These are phyloP conservation scores for Tichodroma muraria DNA, from an alignment of 2,113 vertebrate genomes.

Conservation along the genomic window DNA sequence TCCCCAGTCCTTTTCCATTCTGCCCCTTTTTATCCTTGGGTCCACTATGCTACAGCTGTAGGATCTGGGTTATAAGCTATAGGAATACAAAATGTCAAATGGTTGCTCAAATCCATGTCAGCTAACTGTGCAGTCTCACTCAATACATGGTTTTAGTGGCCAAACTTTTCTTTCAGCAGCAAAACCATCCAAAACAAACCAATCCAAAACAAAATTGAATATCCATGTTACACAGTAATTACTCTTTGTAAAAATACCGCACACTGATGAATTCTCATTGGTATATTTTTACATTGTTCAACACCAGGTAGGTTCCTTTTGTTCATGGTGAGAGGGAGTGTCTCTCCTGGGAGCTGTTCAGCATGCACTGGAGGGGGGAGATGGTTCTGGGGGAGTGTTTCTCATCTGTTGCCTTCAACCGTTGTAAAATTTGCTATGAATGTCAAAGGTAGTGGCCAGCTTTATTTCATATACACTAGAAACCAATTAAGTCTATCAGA, in stretches of 20 bases:
- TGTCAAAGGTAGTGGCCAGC: not conserved
- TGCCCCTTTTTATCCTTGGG: not conserved
- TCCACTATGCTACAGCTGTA: not conserved
- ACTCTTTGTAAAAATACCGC: not conserved
- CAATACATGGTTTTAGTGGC: not conserved
- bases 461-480: not conserved
- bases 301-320: not conserved
- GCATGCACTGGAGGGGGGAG: not conserved
- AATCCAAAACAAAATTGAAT: not conserved
- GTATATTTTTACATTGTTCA: not conserved
- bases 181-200: not conserved
- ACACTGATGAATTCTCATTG: not conserved
- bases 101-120: not conserved
- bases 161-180: not conserved
- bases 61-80: not conserved
- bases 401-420: not conserved
- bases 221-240: not conserved
- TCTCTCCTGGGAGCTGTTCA: not conserved
- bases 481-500: not conserved
- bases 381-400: not conserved
- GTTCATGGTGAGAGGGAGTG: not conserved
- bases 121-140: not conserved
- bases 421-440: not conserved
- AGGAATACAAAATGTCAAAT: not conserved
- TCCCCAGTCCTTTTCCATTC: not conserved